Base-by-base conservation (phyloP, 2,797 vertebrate genomes). In the Trachurus trachurus region DNA sequence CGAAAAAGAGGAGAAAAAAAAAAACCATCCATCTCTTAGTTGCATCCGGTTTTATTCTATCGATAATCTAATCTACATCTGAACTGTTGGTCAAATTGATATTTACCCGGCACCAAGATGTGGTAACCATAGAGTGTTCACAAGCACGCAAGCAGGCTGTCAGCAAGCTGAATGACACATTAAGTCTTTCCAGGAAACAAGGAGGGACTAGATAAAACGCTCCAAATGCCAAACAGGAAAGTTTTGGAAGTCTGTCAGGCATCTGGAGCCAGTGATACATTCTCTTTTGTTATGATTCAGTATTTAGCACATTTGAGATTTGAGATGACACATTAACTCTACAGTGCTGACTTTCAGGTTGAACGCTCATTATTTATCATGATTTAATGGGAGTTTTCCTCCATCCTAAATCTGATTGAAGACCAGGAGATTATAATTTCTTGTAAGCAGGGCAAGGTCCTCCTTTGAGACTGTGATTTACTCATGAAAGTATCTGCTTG, bases 201-300 rank as follows among this genome's bases (percentile, higher is more conserved):
- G 69, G 60, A 57, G 64, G 40, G 15, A 64, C 29, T 29, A 53
- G 3, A 54, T 39, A 29, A 50, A 72, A 74, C 71, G 26, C 54
- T 29, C 39, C 45, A 72, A 22, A 29, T 39, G 44, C n/a, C 45
- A 9, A 34, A 72, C 65, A 67, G 64, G 74, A 81, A 73, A 19
- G 59, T 31, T 40, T 6, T 69, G 9, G 52, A 73, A 61, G 59
- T 56, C 21, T 26, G 26, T 64, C 31, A 56, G 49, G 22, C 9
- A 73, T 47, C 19, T 63, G 42, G 39, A 67, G 39, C 63, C 50
- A 11, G 47, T 57, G 42, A 60, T 5, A 29, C 39, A 58, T 34
- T 53, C 50, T 47, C 2, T 15, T 21, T 64, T 57, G 57, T 52
- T 71, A 19, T 67, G 52, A 44, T 15, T 73, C n/a, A 16, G 9